A percentile compares a stretch with the other conserved stretches of the same genome.
These are phyloP conservation scores for Agonum fuliginosum DNA, from an alignment of 2,888 invertebrate genomes.

Conservation along the genomic window DNA sequence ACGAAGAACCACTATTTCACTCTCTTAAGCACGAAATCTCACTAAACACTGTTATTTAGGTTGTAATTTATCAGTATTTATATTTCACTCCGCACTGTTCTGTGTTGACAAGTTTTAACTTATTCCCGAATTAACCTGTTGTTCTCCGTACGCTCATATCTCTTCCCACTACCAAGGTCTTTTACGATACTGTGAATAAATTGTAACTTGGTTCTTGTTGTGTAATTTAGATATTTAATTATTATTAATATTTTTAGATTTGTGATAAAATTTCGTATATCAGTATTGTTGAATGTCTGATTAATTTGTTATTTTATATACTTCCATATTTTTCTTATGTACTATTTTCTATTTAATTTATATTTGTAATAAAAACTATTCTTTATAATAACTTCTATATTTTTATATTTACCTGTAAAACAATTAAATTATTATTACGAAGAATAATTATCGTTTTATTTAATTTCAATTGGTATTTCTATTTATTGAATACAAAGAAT, in stretches of 20 bases:
- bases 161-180: not conserved
- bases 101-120: slow-evolving; percentile 2
- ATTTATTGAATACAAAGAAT: too few relatives aligned
- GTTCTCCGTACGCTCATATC: not conserved
- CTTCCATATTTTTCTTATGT: slow-evolving; percentile 28
- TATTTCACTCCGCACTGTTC: not conserved
- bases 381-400: not conserved
- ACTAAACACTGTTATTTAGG: slow-evolving; percentile 21
- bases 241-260: slow-evolving; percentile 6
- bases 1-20: slow-evolving; percentile 81
- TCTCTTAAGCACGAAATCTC: slow-evolving; percentile 72
- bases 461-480: too few relatives aligned
- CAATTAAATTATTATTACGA: too few relatives aligned
- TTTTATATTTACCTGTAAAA: not conserved
- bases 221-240: slow-evolving; percentile 3
- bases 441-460: too few relatives aligned
- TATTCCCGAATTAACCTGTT: slow-evolving; percentile 5
- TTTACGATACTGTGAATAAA: slow-evolving; percentile 17
- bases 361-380: slow-evolving; percentile 48
- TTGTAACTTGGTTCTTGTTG: slow-evolving; percentile 4
- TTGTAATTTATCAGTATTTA: slow-evolving; percentile 53
- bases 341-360: slow-evolving; percentile 30
- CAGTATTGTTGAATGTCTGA: slow-evolving; percentile 39
- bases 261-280: slow-evolving; percentile 35
- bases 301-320: slow-evolving; percentile 44